Evolutionary conservation across 2,113 vertebrate genomes (phyloP), one percentile per base, ranked within the genome.

Genomic region (Phycodurus eques): DNA sequence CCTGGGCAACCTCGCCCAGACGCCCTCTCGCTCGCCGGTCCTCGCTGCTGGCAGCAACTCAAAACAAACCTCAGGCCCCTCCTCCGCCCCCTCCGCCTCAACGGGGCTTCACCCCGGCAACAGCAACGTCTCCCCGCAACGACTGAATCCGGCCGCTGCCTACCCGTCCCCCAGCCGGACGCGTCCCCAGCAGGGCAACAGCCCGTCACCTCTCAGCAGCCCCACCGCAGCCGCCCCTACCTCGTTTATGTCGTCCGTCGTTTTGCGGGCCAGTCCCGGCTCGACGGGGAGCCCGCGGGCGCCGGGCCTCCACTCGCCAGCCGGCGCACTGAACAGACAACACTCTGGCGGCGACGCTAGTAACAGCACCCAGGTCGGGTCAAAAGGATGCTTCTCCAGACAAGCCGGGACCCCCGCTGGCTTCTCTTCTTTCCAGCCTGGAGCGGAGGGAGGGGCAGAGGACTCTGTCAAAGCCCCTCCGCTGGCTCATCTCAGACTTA

Each of bases 181-280:
- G 15, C 89, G 85, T 31, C 71, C 88, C 49, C 92, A 87, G 80
- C 92, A 90, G 83, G 88, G 89, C 80, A 90, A 75, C 80, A 90
- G 90, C 80, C 90, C 90, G 42, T 95, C 96, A 63, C 92, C 96
- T 70, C 84, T 97, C 90, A 93, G 92, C 77, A 95, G 95, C 78
- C 94, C 96, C 57, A 87, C 90, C 79, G 93, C 95, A 88, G 92
- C 95, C 63, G 88, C 94, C 87, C 92, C 95, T 75, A 91, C 96
- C 63, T 96, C 95, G 71, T 97, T 97, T 88, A 93, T 96, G 93
- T 95, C 96, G 8, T 94, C 95, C 1, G 93, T 94, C 90, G 94
- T 94, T 90, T 94, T 93, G 59, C 94, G 93, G 71, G 93, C 92
- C 73, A 94, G 94, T 86, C 95, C 96, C 8, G 95, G 94, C 33